phyloP scores from a whole-genome alignment of 1,140 invertebrate species.

The Centruroides sculpturatus region DNA sequence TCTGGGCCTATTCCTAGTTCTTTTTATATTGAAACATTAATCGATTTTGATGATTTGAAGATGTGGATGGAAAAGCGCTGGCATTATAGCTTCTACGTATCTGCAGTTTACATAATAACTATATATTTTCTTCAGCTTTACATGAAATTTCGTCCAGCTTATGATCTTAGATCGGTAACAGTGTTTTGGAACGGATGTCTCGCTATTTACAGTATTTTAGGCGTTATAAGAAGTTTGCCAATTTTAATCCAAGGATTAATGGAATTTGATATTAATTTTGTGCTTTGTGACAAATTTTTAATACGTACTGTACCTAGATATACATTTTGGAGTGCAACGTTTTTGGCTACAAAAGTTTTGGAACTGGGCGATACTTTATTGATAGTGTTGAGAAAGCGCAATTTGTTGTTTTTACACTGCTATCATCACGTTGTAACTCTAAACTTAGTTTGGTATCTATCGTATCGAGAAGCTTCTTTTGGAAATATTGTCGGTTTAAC shows the following conservation, averaged over 20 bases:
- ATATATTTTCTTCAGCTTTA: too few species aligned
- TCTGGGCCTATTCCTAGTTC: too few species aligned
- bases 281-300: not conserved
- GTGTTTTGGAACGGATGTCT: not conserved
- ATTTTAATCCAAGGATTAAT: not conserved
- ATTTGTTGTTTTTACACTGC: not conserved
- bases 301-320: conserved; percentile 38
- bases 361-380: not conserved
- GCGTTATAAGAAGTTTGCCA: not conserved
- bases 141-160: too few species aligned
- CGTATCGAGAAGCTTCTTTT: not conserved
- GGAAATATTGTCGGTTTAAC: conserved; percentile 95
- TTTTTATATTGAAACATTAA: too few species aligned
- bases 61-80: too few species aligned
- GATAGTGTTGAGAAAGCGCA: not conserved
- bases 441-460: conserved; percentile 26
- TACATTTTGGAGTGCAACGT: conserved; percentile 36
- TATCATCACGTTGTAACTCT: not conserved
- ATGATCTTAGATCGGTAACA: not conserved
- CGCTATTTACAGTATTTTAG: not conserved
- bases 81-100: too few species aligned
- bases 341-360: not conserved
- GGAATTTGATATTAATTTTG: not conserved
- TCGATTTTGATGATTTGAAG: too few species aligned
- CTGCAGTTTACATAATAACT: too few species aligned